Percentiles rank a stretch among this genome's conserved stretches.
Conservation (phyloP, 2,888 invertebrate genomes). For the Anarsia innoxiella region DNA sequence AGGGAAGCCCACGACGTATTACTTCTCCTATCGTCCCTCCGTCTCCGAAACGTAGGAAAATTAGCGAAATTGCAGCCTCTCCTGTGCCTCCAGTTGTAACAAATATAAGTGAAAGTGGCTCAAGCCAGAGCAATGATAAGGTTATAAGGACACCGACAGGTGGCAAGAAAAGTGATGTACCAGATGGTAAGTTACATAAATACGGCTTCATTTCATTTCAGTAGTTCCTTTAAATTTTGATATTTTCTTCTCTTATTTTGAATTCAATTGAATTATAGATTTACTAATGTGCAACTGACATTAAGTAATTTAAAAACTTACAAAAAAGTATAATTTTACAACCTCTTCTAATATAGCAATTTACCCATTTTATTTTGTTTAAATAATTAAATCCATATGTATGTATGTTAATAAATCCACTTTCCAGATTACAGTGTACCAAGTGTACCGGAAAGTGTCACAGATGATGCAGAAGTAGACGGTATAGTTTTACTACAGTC, state of each 20-base stretch:
- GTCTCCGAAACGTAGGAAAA: slow-evolving; percentile 27
- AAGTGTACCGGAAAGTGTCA: slow-evolving; percentile 44
- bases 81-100: neutral
- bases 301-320: too few relatives aligned
- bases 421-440: slow-evolving; percentile 45
- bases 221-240: too few relatives aligned
- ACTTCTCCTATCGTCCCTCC: slow-evolving; percentile 28
- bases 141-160: slow-evolving; percentile 16
- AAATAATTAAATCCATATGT: too few relatives aligned
- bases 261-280: too few relatives aligned
- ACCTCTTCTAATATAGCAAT: too few relatives aligned
- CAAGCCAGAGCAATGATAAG: neutral
- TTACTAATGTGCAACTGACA: too few relatives aligned
- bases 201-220: too few relatives aligned
- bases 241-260: too few relatives aligned
- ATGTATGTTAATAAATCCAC: too few relatives aligned
- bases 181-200: slow-evolving; percentile 40
- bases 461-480: slow-evolving; percentile 51
- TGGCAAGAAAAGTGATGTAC: slow-evolving; percentile 24
- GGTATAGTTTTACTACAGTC: slow-evolving; percentile 57
- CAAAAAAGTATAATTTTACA: too few relatives aligned
- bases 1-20: slow-evolving; percentile 27
- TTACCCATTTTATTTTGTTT: too few relatives aligned
- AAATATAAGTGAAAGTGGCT: too few relatives aligned
- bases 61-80: slow-evolving; percentile 18